Conservation (phyloP, 92 coral and sea anemone genomes). For the Porites rus region DNA sequence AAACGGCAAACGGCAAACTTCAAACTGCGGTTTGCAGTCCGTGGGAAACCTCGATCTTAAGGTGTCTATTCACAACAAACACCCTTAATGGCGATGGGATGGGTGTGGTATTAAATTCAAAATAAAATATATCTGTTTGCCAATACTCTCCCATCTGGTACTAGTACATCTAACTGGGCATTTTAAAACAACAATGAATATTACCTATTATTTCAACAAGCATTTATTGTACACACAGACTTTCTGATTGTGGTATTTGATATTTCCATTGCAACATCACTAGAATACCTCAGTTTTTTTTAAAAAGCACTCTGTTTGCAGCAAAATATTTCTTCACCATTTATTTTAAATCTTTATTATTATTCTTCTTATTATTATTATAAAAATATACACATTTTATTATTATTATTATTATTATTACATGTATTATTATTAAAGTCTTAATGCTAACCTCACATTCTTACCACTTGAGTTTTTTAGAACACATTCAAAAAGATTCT, state of each 20-base stretch:
- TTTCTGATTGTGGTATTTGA: too few species aligned
- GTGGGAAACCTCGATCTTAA: too few species aligned
- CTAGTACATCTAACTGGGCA: neutral
- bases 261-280: too few species aligned
- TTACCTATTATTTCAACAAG: neutral
- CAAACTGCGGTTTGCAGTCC: neutral
- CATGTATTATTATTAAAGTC: too few species aligned
- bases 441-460: slow-evolving; percentile 24
- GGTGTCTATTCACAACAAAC: too few species aligned
- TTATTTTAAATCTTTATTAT: too few species aligned
- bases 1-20: slow-evolving; percentile 1
- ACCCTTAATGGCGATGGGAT: neutral
- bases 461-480: slow-evolving; percentile 21
- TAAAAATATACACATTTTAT: too few species aligned
- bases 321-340: too few species aligned
- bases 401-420: too few species aligned
- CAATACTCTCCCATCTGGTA: neutral
- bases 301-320: too few species aligned
- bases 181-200: neutral
- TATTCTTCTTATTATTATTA: too few species aligned
- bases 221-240: neutral
- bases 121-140: neutral
- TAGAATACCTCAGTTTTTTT: too few species aligned
- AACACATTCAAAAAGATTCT: slow-evolving; percentile 26
- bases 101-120: neutral